Conservation (phyloP, 2,888 invertebrate genomes). For the Pachycephus smyrnensis region DNA sequence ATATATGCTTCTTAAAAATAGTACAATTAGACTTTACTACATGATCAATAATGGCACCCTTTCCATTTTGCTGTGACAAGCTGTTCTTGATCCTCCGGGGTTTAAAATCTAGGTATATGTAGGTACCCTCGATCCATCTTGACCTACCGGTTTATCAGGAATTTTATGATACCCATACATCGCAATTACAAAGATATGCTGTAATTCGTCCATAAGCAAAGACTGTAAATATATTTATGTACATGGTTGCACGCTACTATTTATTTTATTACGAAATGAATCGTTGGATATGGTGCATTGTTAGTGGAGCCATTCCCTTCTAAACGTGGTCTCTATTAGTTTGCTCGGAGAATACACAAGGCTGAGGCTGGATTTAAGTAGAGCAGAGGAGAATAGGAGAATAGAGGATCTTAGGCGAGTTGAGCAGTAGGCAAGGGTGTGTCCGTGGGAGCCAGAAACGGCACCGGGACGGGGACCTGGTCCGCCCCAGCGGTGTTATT, state of each 20-base stretch:
- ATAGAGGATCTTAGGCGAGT: constrained; percentile 1
- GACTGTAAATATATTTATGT: background rate
- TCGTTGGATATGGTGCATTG: constrained; percentile 8
- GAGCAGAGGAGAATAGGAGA: constrained; percentile 12
- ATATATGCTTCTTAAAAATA: background rate
- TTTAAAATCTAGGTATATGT: background rate
- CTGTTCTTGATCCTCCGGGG: background rate
- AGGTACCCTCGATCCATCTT: background rate
- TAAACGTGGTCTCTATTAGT: constrained; percentile 24
- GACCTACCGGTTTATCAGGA: background rate
- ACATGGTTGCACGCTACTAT: background rate
- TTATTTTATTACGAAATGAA: background rate
- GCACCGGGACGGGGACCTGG: constrained; percentile 5
- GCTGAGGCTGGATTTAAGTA: constrained; percentile 9
- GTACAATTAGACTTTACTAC: background rate
- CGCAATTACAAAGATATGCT: background rate
- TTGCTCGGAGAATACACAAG: constrained; percentile 23
- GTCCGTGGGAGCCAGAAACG: constrained; percentile 12
- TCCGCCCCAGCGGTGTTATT: constrained; percentile 21
- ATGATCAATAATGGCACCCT: background rate
- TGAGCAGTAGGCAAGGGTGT: constrained; percentile 15
- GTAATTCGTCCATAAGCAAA: background rate
- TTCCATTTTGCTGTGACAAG: background rate
- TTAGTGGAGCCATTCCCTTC: constrained; percentile 9
- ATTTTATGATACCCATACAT: background rate